Base-by-base conservation (phyloP, 2,888 invertebrate species). In the Steinernema hermaphroditum region DNA sequence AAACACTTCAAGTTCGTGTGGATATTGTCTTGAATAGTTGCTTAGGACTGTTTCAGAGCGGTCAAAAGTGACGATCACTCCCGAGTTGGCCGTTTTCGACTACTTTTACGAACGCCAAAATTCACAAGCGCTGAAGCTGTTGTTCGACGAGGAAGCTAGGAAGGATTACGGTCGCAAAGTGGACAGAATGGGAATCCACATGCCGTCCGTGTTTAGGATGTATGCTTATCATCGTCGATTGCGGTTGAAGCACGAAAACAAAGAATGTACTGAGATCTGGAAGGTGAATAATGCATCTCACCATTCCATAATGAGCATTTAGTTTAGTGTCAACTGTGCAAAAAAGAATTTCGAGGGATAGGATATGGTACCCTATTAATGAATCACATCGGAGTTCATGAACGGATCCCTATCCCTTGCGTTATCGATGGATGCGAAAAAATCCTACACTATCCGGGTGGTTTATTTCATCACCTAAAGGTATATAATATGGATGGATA, bases 81-180 rank as follows among this genome's bases (percentile, higher is more conserved):
- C 50, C 2, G 50, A 50, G 8, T 24, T 50, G 12, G 50, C 50
- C 19, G 22, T 50, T 24, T 50, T 50, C 50, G 24, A 24, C 50
- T 24, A 50, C 50, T 50, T 50, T 22, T 2, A 19, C 24, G 8
- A 12, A 2, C 19, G 24, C 12, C 19, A 16, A 12, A 19, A 50
- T 4, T 2, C 12, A 8, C 4, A 50, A 12, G 50, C 24, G 19
- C 50, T 50, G n/a, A 24, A 50, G 22, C 12, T 22, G 24, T n/a
- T 49, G 4, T 9, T 43, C 1, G 74, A 27, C 72, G 74, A 19
- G 73, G 75, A 68, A 73, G 75, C 9, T 76, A 79, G n/a, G 76
- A 78, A 46, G 54, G 37, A 16, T 43, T 81, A 29, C 69, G 77
- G 12, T 34, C 72, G 6, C 41, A 73, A 72, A 78, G 78, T 1